Evolutionary conservation across 2,113 vertebrate genomes (phyloP), one percentile per base, ranked within the genome.

Genomic region (Onychostoma macrolepis): DNA sequence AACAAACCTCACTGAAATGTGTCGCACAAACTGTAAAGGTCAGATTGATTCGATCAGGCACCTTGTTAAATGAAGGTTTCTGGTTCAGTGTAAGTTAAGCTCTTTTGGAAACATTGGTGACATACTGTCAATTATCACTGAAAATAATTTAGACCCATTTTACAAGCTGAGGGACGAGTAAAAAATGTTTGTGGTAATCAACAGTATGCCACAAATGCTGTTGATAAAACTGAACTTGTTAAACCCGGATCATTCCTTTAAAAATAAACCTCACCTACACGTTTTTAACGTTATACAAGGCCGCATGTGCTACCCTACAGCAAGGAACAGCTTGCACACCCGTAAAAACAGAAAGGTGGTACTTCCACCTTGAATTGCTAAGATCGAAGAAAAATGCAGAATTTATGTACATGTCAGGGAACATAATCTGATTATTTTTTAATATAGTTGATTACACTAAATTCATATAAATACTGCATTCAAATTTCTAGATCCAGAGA

Each of bases 191-290:
- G 21, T n/a, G 36, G 69, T 72, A 41, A 76, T 76, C 41, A 6
- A 76, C 72, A 28, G 6, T 8, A 41, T 28, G 71, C 21, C 38
- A 43, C 38, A n/a, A 74, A 74, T 74, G 72, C 72, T 48, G 72
- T 8, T n/a, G n/a, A 76, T 17, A 48, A 76, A 76, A 15, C 38
- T 76, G 41, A 76, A 45, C 41, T 75, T 45, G 72, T 45, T 75
- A 43, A 75, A 75, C 24, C 41, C 13, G 11, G 41, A 76, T 48
- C 24, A 76, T 76, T 76, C 72, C 72, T 76, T 76, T 76, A 48
- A 48, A 76, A 76, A 76, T 76, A 76, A 26, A 76, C n/a, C 72
- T 76, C 72, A 76, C 41, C 72, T 75, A 75, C 72, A 45, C 72
- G 24, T 26, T 75, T 75, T 6, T 26, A 75, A 38, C 12, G 12